Conservation (phyloP, 2,888 invertebrate genomes). For the Steinernema hermaphroditum region DNA sequence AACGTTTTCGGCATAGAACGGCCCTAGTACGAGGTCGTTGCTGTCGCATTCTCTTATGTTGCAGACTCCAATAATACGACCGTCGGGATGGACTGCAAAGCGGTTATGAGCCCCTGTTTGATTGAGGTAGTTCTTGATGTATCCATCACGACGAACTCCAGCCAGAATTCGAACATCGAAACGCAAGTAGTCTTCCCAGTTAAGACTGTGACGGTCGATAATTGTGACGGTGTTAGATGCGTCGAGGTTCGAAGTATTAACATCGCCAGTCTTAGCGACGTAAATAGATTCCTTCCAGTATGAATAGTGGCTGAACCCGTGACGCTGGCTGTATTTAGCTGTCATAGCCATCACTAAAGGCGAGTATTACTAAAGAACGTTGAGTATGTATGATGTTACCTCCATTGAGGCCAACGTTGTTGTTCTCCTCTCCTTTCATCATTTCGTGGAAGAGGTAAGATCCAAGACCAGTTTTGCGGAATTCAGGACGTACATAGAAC, state of each 20-base stretch:
- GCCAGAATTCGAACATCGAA: background rate
- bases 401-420: conserved; percentile 14
- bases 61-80: background rate
- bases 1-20: conserved; percentile 2
- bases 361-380: background rate
- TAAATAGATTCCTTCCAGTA: background rate
- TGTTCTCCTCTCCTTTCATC: background rate
- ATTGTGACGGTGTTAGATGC: background rate
- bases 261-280: background rate
- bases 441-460: background rate
- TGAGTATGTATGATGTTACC: too few relatives aligned
- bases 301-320: background rate
- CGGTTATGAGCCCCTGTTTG: conserved; percentile 4
- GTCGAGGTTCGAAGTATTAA: background rate
- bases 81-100: background rate
- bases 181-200: background rate
- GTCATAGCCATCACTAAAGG: conserved; percentile 7
- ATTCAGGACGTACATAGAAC: conserved; percentile 12
- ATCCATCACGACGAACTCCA: background rate
- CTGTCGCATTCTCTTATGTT: background rate
- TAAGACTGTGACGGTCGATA: background rate
- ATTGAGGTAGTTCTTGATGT: background rate
- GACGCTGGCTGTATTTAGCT: background rate
- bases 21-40: background rate
- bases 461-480: conserved; percentile 2